Percentiles rank a stretch among this genome's conserved stretches.
phyloP scores from a whole-genome alignment of 2,113 vertebrate species.

The Malurus elegans region DNA sequence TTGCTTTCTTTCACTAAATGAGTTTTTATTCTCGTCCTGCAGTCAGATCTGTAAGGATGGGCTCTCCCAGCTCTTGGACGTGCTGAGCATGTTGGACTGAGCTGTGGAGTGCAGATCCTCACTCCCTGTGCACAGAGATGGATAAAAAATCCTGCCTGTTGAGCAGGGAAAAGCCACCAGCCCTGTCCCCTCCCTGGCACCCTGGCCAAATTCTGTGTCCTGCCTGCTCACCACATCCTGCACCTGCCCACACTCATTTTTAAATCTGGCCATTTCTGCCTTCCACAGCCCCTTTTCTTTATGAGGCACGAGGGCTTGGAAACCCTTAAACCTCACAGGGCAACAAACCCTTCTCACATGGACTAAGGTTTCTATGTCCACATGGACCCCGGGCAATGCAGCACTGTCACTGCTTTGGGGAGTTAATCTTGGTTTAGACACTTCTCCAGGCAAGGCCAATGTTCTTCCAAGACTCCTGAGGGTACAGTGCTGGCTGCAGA shows the following conservation, averaged over 20 bases:
- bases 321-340: neutral
- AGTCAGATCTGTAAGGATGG: neutral
- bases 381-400: fast-evolving
- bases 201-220: neutral
- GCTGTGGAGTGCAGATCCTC: neutral
- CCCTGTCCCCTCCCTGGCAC: neutral
- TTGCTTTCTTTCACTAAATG: neutral
- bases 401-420: neutral
- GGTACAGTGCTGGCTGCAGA: neutral
- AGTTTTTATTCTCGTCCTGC: neutral
- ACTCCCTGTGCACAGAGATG: neutral
- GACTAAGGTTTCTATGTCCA: neutral
- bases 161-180: neutral
- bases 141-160: neutral
- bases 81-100: neutral
- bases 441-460: neutral
- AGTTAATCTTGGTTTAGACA: neutral
- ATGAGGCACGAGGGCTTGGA: neutral
- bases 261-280: neutral
- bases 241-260: neutral
- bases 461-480: neutral
- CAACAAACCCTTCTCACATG: neutral
- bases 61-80: neutral
- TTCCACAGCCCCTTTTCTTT: neutral
- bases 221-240: neutral